These are phyloP conservation scores for Oreochromis tanganicae DNA, from an alignment of 2,113 vertebrate species.

Conservation along the genomic window DNA sequence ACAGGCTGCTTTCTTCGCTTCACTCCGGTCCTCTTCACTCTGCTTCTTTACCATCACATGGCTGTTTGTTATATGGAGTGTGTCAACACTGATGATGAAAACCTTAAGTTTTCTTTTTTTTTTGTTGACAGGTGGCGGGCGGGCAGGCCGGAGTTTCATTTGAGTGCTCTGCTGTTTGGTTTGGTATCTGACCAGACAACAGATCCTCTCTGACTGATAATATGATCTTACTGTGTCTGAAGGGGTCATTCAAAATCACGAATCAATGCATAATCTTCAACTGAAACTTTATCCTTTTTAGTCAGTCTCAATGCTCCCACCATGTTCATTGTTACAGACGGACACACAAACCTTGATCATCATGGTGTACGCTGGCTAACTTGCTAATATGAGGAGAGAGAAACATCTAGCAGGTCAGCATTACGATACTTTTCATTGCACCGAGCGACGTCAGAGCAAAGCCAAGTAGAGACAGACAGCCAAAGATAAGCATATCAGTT, in stretches of 20 bases:
- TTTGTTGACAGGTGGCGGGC: not conserved
- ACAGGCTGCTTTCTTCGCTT: not conserved
- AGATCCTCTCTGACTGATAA: not conserved
- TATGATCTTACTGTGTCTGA: not conserved
- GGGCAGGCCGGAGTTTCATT: not conserved
- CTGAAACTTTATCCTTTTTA: not conserved
- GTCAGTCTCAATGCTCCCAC: not conserved
- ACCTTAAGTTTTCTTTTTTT: not conserved
- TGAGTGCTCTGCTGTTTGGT: not conserved
- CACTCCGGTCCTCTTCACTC: not conserved
- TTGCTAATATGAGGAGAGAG: not conserved
- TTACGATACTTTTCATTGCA: not conserved
- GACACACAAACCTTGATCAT: not conserved
- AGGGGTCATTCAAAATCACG: not conserved
- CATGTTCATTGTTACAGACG: not conserved
- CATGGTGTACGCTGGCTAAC: not conserved
- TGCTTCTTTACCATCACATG: not conserved
- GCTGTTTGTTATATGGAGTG: not conserved
- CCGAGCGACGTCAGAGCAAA: not conserved
- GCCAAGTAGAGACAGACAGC: not conserved
- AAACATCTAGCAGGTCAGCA: not conserved
- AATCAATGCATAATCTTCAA: not conserved
- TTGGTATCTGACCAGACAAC: not conserved
- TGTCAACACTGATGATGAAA: not conserved
- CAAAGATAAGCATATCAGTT: not conserved